Percentiles rank a stretch among this genome's conserved stretches.
Evolutionary conservation across 2,888 invertebrate genomes (phyloP).

Genomic region (Agrochola lychnidis): DNA sequence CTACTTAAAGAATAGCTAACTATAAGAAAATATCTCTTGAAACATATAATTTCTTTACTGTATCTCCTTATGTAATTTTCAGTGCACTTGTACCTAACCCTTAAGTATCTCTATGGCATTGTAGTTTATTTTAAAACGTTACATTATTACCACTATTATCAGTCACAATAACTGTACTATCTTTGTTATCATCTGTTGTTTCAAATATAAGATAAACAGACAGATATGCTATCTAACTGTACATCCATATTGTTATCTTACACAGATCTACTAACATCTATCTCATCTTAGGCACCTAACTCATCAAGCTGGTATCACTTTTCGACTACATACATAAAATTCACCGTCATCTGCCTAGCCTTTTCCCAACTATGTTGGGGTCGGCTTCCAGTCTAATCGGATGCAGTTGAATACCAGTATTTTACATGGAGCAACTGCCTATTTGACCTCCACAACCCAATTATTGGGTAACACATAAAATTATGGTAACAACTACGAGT

Average conservation of each 20-base stretch:
- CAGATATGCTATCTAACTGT: constrained; percentile 26
- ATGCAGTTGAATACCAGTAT: neutral
- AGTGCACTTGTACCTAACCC: neutral
- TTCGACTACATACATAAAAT: neutral
- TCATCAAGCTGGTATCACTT: neutral
- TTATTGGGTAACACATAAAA: neutral
- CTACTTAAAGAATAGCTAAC: too few species aligned
- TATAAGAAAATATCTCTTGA: too few species aligned
- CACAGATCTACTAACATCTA: constrained; percentile 5
- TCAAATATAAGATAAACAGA: constrained; percentile 30
- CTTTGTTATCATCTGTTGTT: constrained; percentile 39
- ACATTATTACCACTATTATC: constrained; percentile 10
- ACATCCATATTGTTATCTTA: neutral
- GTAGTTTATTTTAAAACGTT: constrained; percentile 1
- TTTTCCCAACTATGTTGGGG: neutral
- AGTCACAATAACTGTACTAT: constrained; percentile 34
- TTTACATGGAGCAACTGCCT: neutral
- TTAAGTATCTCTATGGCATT: neutral
- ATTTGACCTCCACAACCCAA: neutral
- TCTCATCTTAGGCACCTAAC: constrained; percentile 2
- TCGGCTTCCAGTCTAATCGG: neutral
- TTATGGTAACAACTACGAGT: neutral
- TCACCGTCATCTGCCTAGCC: too few species aligned
- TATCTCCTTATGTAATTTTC: neutral
- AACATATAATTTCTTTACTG: neutral